Evolutionary conservation across 2,888 invertebrate species (phyloP), one percentile per base, ranked within the genome.

Genomic region (Apocheima hispidaria): DNA sequence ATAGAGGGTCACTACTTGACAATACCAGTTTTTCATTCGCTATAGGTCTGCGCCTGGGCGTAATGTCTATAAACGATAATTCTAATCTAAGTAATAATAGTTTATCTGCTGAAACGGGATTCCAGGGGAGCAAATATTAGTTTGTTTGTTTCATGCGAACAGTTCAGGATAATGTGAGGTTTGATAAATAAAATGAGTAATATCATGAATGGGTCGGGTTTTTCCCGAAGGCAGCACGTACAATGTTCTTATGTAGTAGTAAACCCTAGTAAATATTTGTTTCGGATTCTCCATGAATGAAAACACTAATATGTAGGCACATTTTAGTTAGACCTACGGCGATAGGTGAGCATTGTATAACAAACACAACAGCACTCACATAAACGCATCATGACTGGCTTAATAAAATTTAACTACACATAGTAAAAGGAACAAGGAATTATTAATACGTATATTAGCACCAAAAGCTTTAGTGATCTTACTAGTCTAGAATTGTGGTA

Each of bases 161-260:
- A 14, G 12, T 16, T 14, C 40, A 36, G 48, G 40, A 56, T 49
- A 49, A 44, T 23, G 23, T 4, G 12, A 4, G 20, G n/a, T 41
- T 23, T 6, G 21, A 41, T 23, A 23, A 40, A n/a, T n/a, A 23
- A 20, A 26, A n/a, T 43, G 14, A 26, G 7, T 7, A 43, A 23
- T 26, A 26, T 43, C 26, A 56, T 56, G 46, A 48, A 56, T 49
- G 55, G 21, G 7, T 7, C 16, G 40, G 55, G 48, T 10, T 38
- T 55, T 38, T 12, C 48, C 54, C 43, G 6, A 4, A 16, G 26
- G n/a, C n/a, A 3, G 41, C 6, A 35, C 23, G 43, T 21, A 16
- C 33, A 18, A 26, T 6, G 10, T 5, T 20, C 1, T 5, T 16
- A 10, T 16, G 2, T 16, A 14, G 14, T 36, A 14, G 14, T 3